phyloP scores from a whole-genome alignment of 2,113 vertebrate species.

The Bothrops jararaca region DNA sequence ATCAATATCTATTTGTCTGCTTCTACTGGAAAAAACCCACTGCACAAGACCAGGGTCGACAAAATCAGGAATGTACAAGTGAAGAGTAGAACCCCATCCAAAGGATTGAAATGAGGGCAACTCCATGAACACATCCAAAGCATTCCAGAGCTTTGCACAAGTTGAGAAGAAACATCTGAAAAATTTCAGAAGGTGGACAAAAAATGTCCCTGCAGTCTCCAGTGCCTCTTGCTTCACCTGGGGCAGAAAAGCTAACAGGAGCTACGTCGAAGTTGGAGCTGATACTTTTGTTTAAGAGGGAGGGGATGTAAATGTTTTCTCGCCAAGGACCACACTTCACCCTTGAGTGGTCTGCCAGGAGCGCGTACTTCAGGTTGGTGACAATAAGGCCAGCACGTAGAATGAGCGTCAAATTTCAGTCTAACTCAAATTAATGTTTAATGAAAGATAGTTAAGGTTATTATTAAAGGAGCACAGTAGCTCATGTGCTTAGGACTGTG shows the following conservation, averaged over 20 bases:
- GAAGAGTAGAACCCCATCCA: not conserved
- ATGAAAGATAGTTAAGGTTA: not conserved
- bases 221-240: not conserved
- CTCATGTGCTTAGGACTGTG: no score
- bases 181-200: not conserved
- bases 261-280: not conserved
- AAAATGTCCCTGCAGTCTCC: not conserved
- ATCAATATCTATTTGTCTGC: not conserved
- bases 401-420: not conserved
- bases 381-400: not conserved
- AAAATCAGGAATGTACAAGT: not conserved
- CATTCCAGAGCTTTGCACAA: not conserved
- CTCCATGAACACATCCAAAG: not conserved
- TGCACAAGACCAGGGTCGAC: not conserved
- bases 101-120: not conserved
- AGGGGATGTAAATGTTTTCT: not conserved
- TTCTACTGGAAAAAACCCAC: not conserved
- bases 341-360: not conserved
- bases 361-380: not conserved
- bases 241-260: not conserved
- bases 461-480: not conserved
- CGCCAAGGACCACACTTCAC: not conserved
- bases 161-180: not conserved
- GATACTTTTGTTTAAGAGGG: not conserved
- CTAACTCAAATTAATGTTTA: not conserved